Base-by-base conservation (phyloP, 2,797 vertebrate species). In the Tenualosa ilisha region DNA sequence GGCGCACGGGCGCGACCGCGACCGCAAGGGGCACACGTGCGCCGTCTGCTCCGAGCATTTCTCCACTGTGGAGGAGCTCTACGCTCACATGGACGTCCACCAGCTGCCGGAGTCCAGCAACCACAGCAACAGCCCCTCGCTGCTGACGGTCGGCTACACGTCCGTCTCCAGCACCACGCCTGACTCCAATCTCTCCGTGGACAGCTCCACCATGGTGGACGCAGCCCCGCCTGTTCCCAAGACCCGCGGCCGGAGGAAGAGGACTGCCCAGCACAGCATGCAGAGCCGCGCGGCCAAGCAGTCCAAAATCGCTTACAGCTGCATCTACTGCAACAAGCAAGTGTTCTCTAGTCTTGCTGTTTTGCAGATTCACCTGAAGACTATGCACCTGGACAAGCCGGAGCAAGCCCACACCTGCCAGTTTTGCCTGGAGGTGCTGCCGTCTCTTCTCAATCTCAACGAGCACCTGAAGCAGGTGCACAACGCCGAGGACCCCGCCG, bases 161-260 rank as follows among this genome's bases (percentile, higher is more conserved):
- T 99, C 98, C 0, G 98, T 99, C 89, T 99, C 98, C 1, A 99
- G 98, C 93, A 99, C 98, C 82, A 99, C 98, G 59, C 98, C 98
- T 0, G 98, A 99, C 93, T 99, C 98, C 0, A 99, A 99, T 91
- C 97, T 99, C 88, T 99, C 98, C 0, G 98, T 98, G 31, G 98
- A 99, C 91, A 99, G 98, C 91, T 98, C 98, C 1, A 98, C 97
- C 6, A 97, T 98, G 97, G 97, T 97, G 87, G 98, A 99, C 91
- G 94, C 96, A 0, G 97, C 97, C 24, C 97, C 97, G 0, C 96
- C 97, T 2, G 94, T 97, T 86, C 95, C 97, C 86, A 99, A 98
- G 95, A 95, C 97, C 54, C 96, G 98, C 26, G 97, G 97, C 81
- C 90, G 95, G 89, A 96, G 98, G 92, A 99, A 99, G 94, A 94